Evolutionary conservation across 2,113 vertebrate species (phyloP).

Genomic region (Azemiops feae): DNA sequence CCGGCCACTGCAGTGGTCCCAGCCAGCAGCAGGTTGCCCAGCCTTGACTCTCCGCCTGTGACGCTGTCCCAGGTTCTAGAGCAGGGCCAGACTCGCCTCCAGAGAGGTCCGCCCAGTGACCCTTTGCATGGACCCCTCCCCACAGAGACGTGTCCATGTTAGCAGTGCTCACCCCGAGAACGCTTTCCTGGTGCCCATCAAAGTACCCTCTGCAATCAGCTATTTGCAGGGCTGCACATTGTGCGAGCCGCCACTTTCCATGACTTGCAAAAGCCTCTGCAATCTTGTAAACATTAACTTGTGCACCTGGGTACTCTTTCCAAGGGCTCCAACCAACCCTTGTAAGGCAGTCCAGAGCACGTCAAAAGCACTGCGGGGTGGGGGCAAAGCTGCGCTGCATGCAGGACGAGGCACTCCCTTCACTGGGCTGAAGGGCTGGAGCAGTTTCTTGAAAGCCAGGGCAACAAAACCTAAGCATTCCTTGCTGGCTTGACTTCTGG

Average conservation of each 20-base stretch:
- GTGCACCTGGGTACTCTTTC: not conserved
- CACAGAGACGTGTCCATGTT: not conserved
- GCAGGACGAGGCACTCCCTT: not conserved
- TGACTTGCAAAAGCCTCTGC: not conserved
- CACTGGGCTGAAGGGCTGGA: not conserved
- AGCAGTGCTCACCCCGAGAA: not conserved
- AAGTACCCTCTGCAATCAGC: not conserved
- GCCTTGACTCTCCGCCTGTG: not conserved
- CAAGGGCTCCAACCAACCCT: not conserved
- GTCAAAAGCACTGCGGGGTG: not conserved
- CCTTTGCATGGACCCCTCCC: not conserved
- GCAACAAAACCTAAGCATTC: not conserved
- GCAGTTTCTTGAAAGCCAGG: not conserved
- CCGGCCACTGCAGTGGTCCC: not conserved
- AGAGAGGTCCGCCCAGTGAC: not conserved
- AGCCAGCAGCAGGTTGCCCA: not conserved
- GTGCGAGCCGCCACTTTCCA: too few species aligned
- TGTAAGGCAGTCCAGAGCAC: not conserved
- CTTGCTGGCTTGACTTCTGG: not conserved
- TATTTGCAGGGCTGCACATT: not conserved
- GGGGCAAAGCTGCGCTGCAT: not conserved
- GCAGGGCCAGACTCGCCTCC: not conserved
- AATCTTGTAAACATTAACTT: constrained; percentile 19
- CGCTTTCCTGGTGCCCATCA: not conserved
- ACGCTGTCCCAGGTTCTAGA: not conserved